These are phyloP conservation scores for Philaethria dido DNA, from an alignment of 2,888 invertebrate genomes.

Conservation along the genomic window DNA sequence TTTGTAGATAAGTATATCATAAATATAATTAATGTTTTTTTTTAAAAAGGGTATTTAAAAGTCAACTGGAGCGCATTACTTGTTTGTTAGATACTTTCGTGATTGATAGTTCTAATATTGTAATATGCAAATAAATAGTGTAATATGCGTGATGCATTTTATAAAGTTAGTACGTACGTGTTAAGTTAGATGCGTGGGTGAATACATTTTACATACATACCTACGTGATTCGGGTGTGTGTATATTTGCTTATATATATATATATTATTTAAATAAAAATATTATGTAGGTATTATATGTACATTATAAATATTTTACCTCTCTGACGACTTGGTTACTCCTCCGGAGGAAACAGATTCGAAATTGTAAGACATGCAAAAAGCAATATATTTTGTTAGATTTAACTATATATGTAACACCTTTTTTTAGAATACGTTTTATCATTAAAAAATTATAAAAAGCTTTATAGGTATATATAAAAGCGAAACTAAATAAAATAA, in stretches of 20 bases:
- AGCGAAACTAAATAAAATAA: background rate
- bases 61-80: background rate
- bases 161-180: background rate
- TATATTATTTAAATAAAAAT: conserved; percentile 2
- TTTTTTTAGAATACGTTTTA: background rate
- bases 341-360: conserved; percentile 86
- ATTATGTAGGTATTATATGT: conserved; percentile 37
- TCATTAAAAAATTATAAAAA: conserved; percentile 10
- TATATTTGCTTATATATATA: conserved; percentile 1
- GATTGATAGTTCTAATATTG: background rate
- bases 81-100: background rate
- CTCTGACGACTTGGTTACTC: conserved; percentile 85
- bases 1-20: too few relatives aligned
- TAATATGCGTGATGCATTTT: conserved; percentile 6
- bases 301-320: conserved; percentile 66
- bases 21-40: too few relatives aligned
- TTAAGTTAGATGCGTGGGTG: background rate
- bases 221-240: too few relatives aligned
- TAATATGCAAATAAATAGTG: conserved; percentile 1
- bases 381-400: conserved; percentile 80
- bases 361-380: conserved; percentile 89
- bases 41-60: background rate
- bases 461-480: background rate
- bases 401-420: conserved; percentile 39
- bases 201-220: background rate